Conservation (phyloP, 2,113 vertebrate species). For the Haliaeetus leucogaster region DNA sequence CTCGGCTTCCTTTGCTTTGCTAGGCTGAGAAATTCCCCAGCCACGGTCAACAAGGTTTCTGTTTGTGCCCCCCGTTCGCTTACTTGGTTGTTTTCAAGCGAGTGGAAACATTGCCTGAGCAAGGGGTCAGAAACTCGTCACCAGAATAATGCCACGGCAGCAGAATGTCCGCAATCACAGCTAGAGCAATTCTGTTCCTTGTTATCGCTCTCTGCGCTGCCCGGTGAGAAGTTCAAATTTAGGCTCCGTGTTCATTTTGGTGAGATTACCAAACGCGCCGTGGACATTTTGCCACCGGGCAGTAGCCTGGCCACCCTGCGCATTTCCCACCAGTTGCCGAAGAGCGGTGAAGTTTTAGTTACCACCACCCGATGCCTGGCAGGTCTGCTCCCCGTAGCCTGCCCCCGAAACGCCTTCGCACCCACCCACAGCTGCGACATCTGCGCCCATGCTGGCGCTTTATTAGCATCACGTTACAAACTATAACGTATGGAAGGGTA, state of each 20-base stretch:
- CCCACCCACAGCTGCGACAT: not conserved
- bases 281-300: not conserved
- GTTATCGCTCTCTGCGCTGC: fast-evolving
- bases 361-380: not conserved
- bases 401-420: not conserved
- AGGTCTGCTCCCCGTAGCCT: not conserved
- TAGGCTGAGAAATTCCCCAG: not conserved
- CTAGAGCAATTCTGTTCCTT: not conserved
- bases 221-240: not conserved
- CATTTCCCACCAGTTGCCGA: not conserved
- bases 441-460: fast-evolving
- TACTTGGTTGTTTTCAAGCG: not conserved
- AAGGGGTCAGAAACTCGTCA: not conserved
- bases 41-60: not conserved
- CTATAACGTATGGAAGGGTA: too few relatives aligned
- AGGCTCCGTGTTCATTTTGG: not conserved
- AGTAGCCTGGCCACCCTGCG: not conserved
- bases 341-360: not conserved
- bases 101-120: not conserved
- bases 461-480: fast-evolving
- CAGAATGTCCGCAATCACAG: not conserved
- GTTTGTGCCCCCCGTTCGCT: not conserved
- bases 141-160: not conserved
- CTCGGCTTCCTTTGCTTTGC: not conserved
- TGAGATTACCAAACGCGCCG: not conserved